phyloP scores from a whole-genome alignment of 2,797 vertebrate species.

The Propithecus perrieri region DNA sequence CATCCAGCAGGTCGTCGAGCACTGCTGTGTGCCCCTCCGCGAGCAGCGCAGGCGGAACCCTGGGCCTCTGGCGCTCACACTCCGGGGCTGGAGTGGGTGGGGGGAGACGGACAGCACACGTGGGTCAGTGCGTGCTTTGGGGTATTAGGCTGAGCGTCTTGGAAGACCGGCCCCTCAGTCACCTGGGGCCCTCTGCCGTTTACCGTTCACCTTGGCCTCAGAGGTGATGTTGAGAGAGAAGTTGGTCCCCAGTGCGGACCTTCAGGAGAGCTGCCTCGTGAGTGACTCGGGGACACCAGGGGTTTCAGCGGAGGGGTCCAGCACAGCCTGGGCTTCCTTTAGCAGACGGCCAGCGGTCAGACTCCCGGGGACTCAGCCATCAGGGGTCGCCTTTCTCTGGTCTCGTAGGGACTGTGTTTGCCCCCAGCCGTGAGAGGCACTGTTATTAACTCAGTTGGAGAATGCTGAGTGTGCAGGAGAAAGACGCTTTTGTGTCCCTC shows the following conservation, averaged over 20 bases:
- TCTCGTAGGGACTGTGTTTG: slow-evolving; percentile 53
- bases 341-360: not conserved
- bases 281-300: not conserved
- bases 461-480: not conserved
- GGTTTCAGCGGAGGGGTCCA: too few species aligned
- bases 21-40: not conserved
- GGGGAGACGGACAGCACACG: too few species aligned
- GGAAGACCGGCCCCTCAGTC: not conserved
- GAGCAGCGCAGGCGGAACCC: too few species aligned
- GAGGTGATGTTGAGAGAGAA: not conserved
- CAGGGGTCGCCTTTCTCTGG: not conserved
- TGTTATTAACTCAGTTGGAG: not conserved
- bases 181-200: not conserved
- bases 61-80: too few species aligned
- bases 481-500: slow-evolving; percentile 41
- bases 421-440: slow-evolving; percentile 51
- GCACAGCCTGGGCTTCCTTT: not conserved
- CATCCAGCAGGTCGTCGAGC: not conserved
- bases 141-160: not conserved
- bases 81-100: too few species aligned
- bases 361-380: not conserved
- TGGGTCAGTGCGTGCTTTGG: not conserved
- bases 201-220: not conserved
- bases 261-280: not conserved
- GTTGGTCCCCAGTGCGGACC: not conserved